phyloP scores from a whole-genome alignment of 2,797 vertebrate genomes.

The Scolopax bukidnonensis region DNA sequence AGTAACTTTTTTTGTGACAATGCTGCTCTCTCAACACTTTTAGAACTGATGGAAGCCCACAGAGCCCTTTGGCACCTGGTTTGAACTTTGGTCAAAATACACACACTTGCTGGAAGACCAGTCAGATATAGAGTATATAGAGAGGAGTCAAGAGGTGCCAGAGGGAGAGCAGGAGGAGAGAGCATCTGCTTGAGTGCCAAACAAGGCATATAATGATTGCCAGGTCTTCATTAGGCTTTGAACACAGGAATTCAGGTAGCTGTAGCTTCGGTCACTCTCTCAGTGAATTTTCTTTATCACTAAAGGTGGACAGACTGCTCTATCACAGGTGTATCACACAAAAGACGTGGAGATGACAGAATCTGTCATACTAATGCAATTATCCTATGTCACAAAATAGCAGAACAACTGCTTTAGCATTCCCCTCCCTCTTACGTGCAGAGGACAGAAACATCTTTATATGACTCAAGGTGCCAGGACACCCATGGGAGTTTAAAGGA shows the following conservation, averaged over 20 bases:
- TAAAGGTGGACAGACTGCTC: not conserved
- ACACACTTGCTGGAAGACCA: not conserved
- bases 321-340: not conserved
- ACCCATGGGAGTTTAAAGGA: not conserved
- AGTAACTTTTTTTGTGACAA: not conserved
- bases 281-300: not conserved
- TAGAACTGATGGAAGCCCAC: not conserved
- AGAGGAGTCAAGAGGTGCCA: not conserved
- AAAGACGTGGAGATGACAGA: not conserved
- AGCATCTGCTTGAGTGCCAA: not conserved
- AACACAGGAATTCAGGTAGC: not conserved
- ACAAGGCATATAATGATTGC: not conserved
- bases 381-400: not conserved
- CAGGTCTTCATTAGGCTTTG: not conserved
- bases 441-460: not conserved
- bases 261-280: not conserved
- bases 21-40: not conserved
- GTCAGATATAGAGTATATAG: not conserved
- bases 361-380: not conserved
- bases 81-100: not conserved
- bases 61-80: not conserved
- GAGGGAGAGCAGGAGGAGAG: not conserved
- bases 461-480: not conserved
- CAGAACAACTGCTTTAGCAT: not conserved
- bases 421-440: not conserved